Evolutionary conservation across 2,888 invertebrate species (phyloP), one percentile per base, ranked within the genome.

Genomic region (Operophtera brumata): DNA sequence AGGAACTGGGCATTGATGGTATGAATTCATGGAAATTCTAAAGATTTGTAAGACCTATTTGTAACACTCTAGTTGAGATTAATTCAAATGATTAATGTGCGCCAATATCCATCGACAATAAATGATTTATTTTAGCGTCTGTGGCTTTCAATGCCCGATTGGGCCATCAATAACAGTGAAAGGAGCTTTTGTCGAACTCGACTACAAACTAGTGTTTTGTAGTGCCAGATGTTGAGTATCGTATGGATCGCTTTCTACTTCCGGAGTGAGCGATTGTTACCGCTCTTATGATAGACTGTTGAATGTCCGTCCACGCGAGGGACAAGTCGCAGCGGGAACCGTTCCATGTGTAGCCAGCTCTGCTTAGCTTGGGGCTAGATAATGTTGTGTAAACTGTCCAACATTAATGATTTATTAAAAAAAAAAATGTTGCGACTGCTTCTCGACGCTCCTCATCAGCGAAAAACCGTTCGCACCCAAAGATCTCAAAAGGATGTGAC

Each of bases 271-370:
- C 52, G 39, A 52, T 56, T 45, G 47, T 45, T 54, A 36, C 41
- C 46, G 46, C 55, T 59, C 40, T 54, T 54, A 49, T 51, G 51
- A 59, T 61, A 49, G 54, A 49, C 55, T 51, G 34, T 30, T 20
- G 20, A 20, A 47, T 43, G 54, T 48, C 47, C 47, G 44, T 48
- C 47, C 57, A 37, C 42, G 32, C 20, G 43, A 46, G 52, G 46
- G 53, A 20, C 20, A 20, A 20, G 20, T 20, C 20, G 20, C 20
- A 20, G 20, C 20, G 20, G 20, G 4, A 20, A 20, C 20, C 2
- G 20, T 4, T 20, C 20, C 20, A 20, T 20, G 20, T 20, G 20
- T 4, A 20, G 20, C n/a, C n/a, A n/a, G n/a, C n/a, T n/a, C n/a
- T n/a, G n/a, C n/a, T n/a, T n/a, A n/a, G n/a, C n/a, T n/a, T n/a